These are phyloP conservation scores for Trichogramma evanescens DNA, from an alignment of 2,888 invertebrate species.

Conservation along the genomic window DNA sequence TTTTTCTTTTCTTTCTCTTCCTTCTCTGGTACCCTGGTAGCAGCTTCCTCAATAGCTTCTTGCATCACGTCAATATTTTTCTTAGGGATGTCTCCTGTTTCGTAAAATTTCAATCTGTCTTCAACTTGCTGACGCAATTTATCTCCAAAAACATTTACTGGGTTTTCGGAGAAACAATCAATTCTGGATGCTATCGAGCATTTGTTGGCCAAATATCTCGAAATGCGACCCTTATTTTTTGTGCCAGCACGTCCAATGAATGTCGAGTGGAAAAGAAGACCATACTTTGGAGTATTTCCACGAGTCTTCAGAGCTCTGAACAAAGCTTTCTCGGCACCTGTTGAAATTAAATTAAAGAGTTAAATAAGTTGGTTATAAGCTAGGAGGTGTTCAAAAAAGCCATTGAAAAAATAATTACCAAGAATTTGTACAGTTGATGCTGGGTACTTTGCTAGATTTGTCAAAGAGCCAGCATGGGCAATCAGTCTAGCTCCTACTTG, in stretches of 20 bases:
- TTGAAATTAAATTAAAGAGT: background rate
- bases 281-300: conserved; percentile 97
- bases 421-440: conserved; percentile 98
- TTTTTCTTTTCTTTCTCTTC: conserved; percentile 31
- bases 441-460: conserved; percentile 96
- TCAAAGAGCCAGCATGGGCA: conserved; percentile 96
- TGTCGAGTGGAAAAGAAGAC: conserved; percentile 92
- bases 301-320: conserved; percentile 91
- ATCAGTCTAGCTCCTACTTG: conserved; percentile 97
- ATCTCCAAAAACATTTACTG: conserved; percentile 74
- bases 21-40: conserved; percentile 33
- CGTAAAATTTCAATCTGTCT: conserved; percentile 87
- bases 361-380: background rate
- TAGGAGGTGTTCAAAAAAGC: too few species aligned
- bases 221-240: conserved; percentile 95
- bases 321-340: conserved; percentile 89
- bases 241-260: conserved; percentile 93
- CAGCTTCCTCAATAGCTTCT: conserved; percentile 72
- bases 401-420: conserved; percentile 31
- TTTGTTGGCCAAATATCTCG: conserved; percentile 95
- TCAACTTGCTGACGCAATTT: conserved; percentile 81
- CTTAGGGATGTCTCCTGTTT: conserved; percentile 88
- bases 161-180: conserved; percentile 86
- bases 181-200: conserved; percentile 97
- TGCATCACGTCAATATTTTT: conserved; percentile 98